Evolutionary conservation across 2,113 vertebrate species (phyloP).

Genomic region (Lasiurus borealis): DNA sequence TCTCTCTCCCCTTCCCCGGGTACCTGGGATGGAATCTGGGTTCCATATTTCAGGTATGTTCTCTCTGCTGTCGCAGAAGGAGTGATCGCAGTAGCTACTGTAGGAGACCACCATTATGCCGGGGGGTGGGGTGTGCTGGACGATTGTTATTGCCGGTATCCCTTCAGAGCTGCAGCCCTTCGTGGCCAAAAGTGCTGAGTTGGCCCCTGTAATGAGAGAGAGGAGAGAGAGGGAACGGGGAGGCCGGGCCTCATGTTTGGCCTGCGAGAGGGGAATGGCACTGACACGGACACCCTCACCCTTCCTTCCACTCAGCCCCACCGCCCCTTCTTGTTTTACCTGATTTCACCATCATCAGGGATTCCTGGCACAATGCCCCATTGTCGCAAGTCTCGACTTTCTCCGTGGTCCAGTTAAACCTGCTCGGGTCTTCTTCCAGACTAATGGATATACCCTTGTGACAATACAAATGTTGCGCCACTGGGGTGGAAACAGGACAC

Average conservation of each 20-base stretch:
- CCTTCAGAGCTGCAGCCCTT: not conserved
- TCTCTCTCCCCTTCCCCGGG: not conserved
- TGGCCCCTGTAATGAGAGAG: not conserved
- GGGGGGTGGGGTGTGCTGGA: not conserved
- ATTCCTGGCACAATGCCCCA: slow-evolving; percentile 66
- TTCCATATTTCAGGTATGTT: not conserved
- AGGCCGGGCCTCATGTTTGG: accelerated
- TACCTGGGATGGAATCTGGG: not conserved
- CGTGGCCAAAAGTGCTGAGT: slow-evolving; percentile 27
- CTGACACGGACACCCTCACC: too few species aligned
- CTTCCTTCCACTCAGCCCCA: not conserved
- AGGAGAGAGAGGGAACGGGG: not conserved
- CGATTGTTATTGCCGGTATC: accelerated
- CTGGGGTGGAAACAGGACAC: not conserved
- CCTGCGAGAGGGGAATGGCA: too few species aligned
- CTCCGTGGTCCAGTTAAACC: slow-evolving; percentile 66
- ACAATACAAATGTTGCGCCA: not conserved
- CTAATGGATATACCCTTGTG: not conserved
- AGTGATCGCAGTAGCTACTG: slow-evolving; percentile 32
- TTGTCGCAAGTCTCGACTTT: slow-evolving; percentile 52
- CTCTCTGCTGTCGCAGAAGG: slow-evolving; percentile 19
- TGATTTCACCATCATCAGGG: slow-evolving; percentile 42
- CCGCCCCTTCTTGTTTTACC: not conserved
- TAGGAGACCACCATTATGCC: slow-evolving; percentile 37
- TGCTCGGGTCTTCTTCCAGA: not conserved